Evolutionary conservation across 2,888 invertebrate genomes (phyloP).

Genomic region (Lasius fuliginosus): DNA sequence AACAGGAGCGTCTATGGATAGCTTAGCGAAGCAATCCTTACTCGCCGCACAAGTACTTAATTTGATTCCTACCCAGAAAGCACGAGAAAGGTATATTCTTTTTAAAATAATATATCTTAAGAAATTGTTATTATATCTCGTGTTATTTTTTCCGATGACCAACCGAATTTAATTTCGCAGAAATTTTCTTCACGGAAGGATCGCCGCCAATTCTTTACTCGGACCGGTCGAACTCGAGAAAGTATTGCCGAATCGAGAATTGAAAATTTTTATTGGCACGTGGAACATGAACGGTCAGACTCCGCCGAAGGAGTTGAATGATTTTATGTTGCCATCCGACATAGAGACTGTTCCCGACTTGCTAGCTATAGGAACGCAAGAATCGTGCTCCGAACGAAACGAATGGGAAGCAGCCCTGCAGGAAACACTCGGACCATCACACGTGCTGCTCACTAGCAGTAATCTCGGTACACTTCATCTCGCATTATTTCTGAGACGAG

Average conservation of each 20-base stretch:
- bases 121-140: not conserved
- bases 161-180: constrained; percentile 84
- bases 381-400: constrained; percentile 94
- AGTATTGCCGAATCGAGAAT: constrained; percentile 94
- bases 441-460: constrained; percentile 90
- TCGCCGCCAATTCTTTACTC: constrained; percentile 93
- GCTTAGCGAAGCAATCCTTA: constrained; percentile 91
- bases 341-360: constrained; percentile 96
- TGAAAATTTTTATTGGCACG: constrained; percentile 96
- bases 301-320: constrained; percentile 94
- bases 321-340: constrained; percentile 95
- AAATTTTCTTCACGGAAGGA: constrained; percentile 93
- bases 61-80: constrained; percentile 94
- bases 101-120: not conserved
- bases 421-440: constrained; percentile 97
- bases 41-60: constrained; percentile 93
- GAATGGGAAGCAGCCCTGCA: constrained; percentile 97
- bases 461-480: constrained; percentile 93
- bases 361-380: constrained; percentile 97
- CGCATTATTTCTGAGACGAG: constrained; percentile 95
- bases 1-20: constrained; percentile 88
- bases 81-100: constrained; percentile 90
- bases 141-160: not conserved
- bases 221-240: constrained; percentile 95
- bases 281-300: constrained; percentile 99